Percentiles rank a stretch among this genome's conserved stretches.
Evolutionary conservation across 1,140 invertebrate genomes (phyloP).

Genomic region (Lepidurus couesii): DNA sequence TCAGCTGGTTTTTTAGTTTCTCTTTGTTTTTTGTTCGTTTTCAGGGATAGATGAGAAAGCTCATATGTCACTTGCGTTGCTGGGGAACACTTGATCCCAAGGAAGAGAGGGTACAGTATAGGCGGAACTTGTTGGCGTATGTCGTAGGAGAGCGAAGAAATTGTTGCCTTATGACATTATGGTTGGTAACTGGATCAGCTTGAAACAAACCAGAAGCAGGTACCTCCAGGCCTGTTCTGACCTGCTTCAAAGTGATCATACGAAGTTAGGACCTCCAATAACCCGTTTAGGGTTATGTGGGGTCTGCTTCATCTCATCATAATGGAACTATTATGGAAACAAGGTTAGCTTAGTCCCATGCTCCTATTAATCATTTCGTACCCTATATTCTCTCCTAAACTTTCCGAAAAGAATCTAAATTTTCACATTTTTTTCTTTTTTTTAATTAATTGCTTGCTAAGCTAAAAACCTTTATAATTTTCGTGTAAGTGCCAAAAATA

Average conservation of each 20-base stretch:
- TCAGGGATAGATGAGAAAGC: neutral
- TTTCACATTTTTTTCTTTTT: no score
- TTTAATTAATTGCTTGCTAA: no score
- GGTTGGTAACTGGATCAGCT: neutral
- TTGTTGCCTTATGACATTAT: neutral
- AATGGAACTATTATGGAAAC: neutral
- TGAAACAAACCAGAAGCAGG: constrained; percentile 18
- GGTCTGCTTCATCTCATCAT: neutral
- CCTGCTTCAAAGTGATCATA: neutral
- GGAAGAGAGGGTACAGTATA: constrained; percentile 3
- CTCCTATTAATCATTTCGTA: neutral
- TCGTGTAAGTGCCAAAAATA: no score
- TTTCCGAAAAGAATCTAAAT: no score
- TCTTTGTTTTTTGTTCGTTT: neutral
- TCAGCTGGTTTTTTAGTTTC: neutral
- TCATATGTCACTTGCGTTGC: neutral
- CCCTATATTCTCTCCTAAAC: no score
- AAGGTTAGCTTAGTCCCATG: neutral
- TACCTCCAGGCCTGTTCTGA: constrained; percentile 8
- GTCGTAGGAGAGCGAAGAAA: neutral
- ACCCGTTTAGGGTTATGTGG: neutral
- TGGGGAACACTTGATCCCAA: neutral
- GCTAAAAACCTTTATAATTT: no score
- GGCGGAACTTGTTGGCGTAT: neutral
- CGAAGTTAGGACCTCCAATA: neutral